Conservation (phyloP, 2,113 vertebrate species). For the Carassius carassius region DNA sequence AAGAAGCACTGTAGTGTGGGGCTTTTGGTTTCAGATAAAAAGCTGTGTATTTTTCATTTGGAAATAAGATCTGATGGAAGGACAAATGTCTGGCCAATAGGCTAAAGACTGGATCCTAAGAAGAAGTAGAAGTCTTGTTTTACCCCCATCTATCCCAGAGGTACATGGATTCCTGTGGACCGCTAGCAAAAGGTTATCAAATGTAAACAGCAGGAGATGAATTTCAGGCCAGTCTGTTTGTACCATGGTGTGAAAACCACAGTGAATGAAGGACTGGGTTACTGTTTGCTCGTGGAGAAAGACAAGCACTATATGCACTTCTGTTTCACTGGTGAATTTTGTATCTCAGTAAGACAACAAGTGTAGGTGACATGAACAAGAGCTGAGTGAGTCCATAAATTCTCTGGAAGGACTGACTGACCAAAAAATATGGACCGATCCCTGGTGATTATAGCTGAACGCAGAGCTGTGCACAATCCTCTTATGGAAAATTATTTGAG, state of each 20-base stretch:
- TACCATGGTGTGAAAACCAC: conserved; percentile 71
- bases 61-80: conserved; percentile 15
- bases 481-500: conserved; percentile 66
- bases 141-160: not conserved
- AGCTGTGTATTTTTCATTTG: not conserved
- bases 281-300: conserved; percentile 54
- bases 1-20: not conserved
- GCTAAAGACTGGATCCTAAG: not conserved
- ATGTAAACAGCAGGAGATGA: conserved; percentile 68
- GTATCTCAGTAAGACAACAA: not conserved
- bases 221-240: conserved; percentile 72
- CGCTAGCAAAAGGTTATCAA: conserved; percentile 73
- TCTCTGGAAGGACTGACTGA: not conserved
- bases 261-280: conserved; percentile 53
- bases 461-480: conserved; percentile 57
- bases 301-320: conserved; percentile 19
- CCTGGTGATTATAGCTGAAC: conserved; percentile 57
- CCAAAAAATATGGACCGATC: conserved; percentile 51
- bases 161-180: conserved; percentile 62
- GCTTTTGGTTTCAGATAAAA: conserved; percentile 20
- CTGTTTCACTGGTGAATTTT: not conserved
- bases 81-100: not conserved
- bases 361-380: not conserved
- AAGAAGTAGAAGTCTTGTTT: not conserved
- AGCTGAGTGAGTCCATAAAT: not conserved